Percentiles rank a stretch among this genome's conserved stretches.
These are phyloP conservation scores for Heteronetta atricapilla DNA, from an alignment of 2,113 vertebrate species.

Conservation along the genomic window DNA sequence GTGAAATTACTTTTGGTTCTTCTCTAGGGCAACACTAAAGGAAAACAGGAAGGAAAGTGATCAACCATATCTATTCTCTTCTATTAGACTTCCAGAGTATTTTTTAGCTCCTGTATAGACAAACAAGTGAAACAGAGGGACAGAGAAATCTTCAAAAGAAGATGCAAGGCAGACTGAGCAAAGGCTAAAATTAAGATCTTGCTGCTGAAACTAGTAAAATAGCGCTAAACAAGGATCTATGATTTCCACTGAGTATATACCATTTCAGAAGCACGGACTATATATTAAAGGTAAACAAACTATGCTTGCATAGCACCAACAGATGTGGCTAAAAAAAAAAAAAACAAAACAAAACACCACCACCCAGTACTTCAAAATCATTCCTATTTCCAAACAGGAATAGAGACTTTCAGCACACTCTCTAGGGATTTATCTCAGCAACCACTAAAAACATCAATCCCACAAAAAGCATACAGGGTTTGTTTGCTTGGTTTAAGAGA, in stretches of 20 bases:
- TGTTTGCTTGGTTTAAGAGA: not conserved
- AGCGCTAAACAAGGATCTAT: not conserved
- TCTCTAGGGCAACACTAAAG: not conserved
- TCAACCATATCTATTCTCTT: fast-evolving
- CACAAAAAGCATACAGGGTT: not conserved
- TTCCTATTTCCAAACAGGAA: not conserved
- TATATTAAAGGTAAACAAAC: not conserved
- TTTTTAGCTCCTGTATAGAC: not conserved
- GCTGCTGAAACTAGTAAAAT: not conserved
- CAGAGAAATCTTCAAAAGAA: not conserved
- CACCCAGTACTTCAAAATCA: not conserved
- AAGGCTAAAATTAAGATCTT: not conserved
- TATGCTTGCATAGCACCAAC: not conserved
- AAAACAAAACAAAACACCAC: not conserved
- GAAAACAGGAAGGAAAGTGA: not conserved
- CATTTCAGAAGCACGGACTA: not conserved
- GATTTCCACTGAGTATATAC: not conserved
- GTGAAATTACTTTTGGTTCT: not conserved
- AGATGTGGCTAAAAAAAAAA: not conserved
- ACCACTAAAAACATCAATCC: not conserved
- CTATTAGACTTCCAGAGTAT: not conserved
- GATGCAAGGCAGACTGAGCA: fast-evolving
- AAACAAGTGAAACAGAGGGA: not conserved
- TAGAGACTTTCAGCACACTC: not conserved
- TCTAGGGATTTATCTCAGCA: not conserved